phyloP scores from a whole-genome alignment of 2,888 invertebrate genomes.

The Lepidocyrtoides sp. region DNA sequence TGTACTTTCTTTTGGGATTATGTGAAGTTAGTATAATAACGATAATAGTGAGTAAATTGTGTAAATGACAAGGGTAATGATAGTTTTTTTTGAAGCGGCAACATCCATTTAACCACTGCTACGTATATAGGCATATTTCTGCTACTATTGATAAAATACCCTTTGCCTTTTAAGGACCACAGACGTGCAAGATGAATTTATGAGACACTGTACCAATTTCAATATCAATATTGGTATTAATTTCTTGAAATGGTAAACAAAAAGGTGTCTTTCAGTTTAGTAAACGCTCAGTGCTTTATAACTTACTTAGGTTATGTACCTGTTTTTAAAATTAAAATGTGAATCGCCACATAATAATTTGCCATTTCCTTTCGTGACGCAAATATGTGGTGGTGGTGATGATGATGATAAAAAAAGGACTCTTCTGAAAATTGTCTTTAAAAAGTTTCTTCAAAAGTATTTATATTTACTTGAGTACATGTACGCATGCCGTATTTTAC shows the following conservation, averaged over 20 bases:
- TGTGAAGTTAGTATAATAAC: neutral
- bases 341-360: constrained; percentile 28
- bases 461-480: neutral
- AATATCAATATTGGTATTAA: constrained; percentile 62
- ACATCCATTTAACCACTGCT: neutral
- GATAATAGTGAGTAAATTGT: constrained; percentile 15
- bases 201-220: constrained; percentile 49
- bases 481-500: neutral
- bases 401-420: constrained; percentile 28
- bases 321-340: constrained; percentile 56
- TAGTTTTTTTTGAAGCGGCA: constrained; percentile 20
- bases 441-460: constrained; percentile 33
- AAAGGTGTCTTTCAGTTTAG: neutral
- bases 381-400: neutral
- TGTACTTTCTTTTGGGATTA: constrained; percentile 36
- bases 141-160: constrained; percentile 41
- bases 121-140: neutral
- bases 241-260: constrained; percentile 44
- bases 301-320: constrained; percentile 42
- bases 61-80: constrained; percentile 39
- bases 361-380: constrained; percentile 21
- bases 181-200: constrained; percentile 53
- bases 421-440: constrained; percentile 9
- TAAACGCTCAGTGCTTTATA: constrained; percentile 22
- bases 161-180: constrained; percentile 48